Conservation (phyloP, 2,797 vertebrate genomes). For the Rhynchotus rufescens region DNA sequence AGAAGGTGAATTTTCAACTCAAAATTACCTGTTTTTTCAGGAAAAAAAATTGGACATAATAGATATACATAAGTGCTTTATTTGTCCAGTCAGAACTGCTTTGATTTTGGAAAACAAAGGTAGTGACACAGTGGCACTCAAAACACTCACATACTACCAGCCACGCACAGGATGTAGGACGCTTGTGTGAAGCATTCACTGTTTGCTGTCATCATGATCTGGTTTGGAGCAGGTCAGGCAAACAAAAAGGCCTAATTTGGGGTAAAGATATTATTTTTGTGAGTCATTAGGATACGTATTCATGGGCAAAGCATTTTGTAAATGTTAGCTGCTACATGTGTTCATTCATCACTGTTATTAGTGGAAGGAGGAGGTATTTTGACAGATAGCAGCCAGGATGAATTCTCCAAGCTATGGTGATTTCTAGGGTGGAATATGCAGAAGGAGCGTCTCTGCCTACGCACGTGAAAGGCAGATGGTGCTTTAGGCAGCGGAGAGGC, state of each 20-base stretch:
- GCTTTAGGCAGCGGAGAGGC: neutral
- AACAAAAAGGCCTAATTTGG: slow-evolving; percentile 48
- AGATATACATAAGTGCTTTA: neutral
- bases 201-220: slow-evolving; percentile 28
- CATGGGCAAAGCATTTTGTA: slow-evolving; percentile 28
- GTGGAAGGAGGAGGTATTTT: slow-evolving; percentile 38
- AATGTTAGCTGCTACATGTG: slow-evolving; percentile 28
- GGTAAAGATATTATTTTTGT: slow-evolving; percentile 24
- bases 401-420: neutral
- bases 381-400: slow-evolving; percentile 20
- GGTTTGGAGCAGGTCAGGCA: slow-evolving; percentile 19
- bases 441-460: neutral
- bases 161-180: neutral
- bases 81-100: slow-evolving; percentile 9
- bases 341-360: slow-evolving; percentile 19
- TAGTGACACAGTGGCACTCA: neutral
- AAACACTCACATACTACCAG: neutral
- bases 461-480: neutral
- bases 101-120: slow-evolving; percentile 26
- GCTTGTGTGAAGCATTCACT: neutral
- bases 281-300: slow-evolving; percentile 45
- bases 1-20: neutral
- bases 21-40: neutral
- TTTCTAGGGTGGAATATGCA: neutral
- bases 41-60: neutral